phyloP scores from a whole-genome alignment of 2,888 invertebrate species.

The Blomia tropicalis region DNA sequence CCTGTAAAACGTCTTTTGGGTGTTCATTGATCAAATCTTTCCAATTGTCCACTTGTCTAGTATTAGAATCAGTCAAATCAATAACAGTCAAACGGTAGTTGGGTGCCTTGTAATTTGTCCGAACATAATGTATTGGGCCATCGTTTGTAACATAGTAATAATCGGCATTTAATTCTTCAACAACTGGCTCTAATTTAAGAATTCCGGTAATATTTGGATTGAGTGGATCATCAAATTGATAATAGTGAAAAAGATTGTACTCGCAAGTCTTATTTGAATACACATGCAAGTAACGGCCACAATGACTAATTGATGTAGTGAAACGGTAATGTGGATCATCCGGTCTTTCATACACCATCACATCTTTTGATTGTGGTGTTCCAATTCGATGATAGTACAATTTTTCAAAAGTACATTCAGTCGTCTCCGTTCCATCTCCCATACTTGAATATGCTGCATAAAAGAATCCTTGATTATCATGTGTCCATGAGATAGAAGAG shows the following conservation, averaged over 20 bases:
- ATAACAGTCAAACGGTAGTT: conserved; percentile 74
- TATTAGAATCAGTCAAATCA: conserved; percentile 36
- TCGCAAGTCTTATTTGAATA: conserved; percentile 71
- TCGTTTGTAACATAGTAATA: conserved; percentile 87
- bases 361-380: conserved; percentile 67
- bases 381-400: conserved; percentile 78
- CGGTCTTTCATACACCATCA: conserved; percentile 70
- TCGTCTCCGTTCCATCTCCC: conserved; percentile 79
- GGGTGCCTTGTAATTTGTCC: conserved; percentile 82
- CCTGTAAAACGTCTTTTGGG: conserved; percentile 68
- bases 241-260: conserved; percentile 73
- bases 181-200: conserved; percentile 38
- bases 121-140: conserved; percentile 61
- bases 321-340: conserved; percentile 76
- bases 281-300: conserved; percentile 72
- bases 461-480: conserved; percentile 84
- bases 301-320: conserved; percentile 68
- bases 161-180: conserved; percentile 77
- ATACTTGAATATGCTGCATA: conserved; percentile 58
- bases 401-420: conserved; percentile 72
- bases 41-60: conserved; percentile 50
- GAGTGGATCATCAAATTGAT: conserved; percentile 46
- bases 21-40: conserved; percentile 64
- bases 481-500: conserved; percentile 78
- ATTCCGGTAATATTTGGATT: background rate